These are phyloP conservation scores for Saccopteryx bilineata DNA, from an alignment of 2,113 vertebrate genomes.

Conservation along the genomic window DNA sequence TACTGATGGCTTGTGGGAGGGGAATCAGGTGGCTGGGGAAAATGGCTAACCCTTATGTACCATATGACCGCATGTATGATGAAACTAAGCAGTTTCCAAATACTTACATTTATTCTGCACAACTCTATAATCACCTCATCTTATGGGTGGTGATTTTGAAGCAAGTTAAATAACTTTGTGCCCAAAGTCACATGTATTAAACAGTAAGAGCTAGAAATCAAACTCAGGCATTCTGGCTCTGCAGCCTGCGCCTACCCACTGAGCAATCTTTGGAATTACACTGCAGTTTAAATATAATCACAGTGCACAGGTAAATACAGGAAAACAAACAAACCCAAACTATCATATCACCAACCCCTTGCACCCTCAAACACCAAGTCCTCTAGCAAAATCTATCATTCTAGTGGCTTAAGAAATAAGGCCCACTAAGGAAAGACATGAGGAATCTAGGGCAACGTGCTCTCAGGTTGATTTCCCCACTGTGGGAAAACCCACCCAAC, in stretches of 20 bases:
- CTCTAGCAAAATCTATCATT: slow-evolving; percentile 2
- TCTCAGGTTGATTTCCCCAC: neutral
- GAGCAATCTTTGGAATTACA: slow-evolving; percentile 20
- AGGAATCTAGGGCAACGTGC: neutral
- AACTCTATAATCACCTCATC: slow-evolving; percentile 13
- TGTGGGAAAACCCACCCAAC: neutral
- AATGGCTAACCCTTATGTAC: neutral
- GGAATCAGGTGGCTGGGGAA: neutral
- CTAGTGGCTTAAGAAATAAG: slow-evolving; percentile 16
- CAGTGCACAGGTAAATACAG: neutral
- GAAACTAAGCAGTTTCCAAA: neutral
- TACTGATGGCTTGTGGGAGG: neutral
- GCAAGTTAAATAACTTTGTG: slow-evolving; percentile 35
- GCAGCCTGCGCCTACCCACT: neutral
- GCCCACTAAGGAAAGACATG: neutral
- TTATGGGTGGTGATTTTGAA: slow-evolving; percentile 36
- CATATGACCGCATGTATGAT: neutral
- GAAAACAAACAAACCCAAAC: neutral
- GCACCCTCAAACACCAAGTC: neutral
- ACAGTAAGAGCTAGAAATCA: neutral
- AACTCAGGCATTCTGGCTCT: neutral
- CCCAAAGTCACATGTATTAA: slow-evolving; percentile 17
- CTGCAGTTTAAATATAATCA: slow-evolving; percentile 51
- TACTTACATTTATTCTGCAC: neutral
- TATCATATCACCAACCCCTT: neutral